Evolutionary conservation across 2,797 vertebrate species (phyloP), one percentile per base, ranked within the genome.

Genomic region (Eremophila alpestris): DNA sequence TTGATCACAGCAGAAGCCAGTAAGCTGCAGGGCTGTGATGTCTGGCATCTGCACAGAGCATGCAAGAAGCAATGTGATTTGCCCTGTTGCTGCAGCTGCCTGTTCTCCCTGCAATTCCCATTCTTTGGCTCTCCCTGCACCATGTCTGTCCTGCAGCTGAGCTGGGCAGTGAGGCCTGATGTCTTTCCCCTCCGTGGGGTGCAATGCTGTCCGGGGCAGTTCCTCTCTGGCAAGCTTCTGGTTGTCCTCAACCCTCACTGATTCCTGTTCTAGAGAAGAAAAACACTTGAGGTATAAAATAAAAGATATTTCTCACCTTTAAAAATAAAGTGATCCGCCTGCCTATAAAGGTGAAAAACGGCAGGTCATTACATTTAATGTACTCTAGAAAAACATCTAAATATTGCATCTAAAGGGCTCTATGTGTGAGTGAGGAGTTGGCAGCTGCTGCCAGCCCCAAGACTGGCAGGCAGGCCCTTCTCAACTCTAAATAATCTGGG

Each of bases 121-220:
- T 19, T 75, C 46, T 30, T 27, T 68, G 38, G 13, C 29, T 83
- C 29, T 36, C 69, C 63, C 55, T 62, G 38, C 16, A 54, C 36
- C 7, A 0, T 15, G 7, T 24, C 40, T 6, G 0, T 32, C 18
- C 21, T 10, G 3, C 36, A 67, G 46, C 32, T 40, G 29, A 73
- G 43, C 55, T 3, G 7, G 48, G 16, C 41, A 70, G 41, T 1
- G 13, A 59, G 54, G 5, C 22, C 60, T 75, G 32, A 69, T 10
- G 21, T 27, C 8, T 14, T 68, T 59, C 30, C 24, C 36, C 55
- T 29, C 21, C 8, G 2, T 0, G 2, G 40, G 16, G 9, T 55
- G n/a, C 40, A 51, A 4, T 0, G 5, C 16, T 79, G 40, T 55
- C 29, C 6, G 4, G 10, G 75, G 16, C 62, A 73, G 36, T 1